Percentiles rank a stretch among this genome's conserved stretches.
phyloP scores from a whole-genome alignment of 1,140 invertebrate genomes.

The Kradibia gibbosae region DNA sequence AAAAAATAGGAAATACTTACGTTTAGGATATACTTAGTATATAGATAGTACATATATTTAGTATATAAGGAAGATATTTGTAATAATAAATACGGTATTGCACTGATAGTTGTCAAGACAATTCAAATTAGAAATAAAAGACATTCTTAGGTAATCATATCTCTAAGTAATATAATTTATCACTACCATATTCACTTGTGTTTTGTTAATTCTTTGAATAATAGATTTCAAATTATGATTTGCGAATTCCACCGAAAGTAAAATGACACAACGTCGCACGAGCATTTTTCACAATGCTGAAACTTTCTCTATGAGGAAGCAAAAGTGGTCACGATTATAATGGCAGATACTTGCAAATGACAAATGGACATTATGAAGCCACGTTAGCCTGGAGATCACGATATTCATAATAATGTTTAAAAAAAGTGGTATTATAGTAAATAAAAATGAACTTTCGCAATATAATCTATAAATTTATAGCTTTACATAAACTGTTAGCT shows the following conservation, averaged over 20 bases:
- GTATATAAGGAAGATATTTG: no score
- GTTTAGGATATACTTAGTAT: no score
- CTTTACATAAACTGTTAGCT: no score
- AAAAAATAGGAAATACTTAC: no score
- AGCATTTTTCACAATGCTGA: constrained; percentile 35
- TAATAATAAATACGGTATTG: no score
- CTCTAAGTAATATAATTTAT: background rate
- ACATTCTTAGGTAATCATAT: background rate
- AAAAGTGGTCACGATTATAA: constrained; percentile 46
- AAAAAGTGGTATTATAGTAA: background rate
- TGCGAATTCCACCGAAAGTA: background rate
- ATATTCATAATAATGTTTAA: background rate
- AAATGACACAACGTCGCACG: constrained; percentile 14
- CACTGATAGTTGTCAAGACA: background rate
- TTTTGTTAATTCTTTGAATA: constrained; percentile 4
- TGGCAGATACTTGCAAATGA: constrained; percentile 35
- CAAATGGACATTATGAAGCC: constrained; percentile 38
- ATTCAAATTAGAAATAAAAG: background rate
- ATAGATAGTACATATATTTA: no score
- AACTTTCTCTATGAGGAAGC: constrained; percentile 48
- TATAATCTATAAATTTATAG: no score
- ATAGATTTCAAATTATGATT: constrained; percentile 32
- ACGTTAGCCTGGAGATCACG: constrained; percentile 29
- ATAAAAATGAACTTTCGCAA: background rate
- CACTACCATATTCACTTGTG: background rate